phyloP scores from a whole-genome alignment of 2,113 vertebrate species.

The Antigone vipio region DNA sequence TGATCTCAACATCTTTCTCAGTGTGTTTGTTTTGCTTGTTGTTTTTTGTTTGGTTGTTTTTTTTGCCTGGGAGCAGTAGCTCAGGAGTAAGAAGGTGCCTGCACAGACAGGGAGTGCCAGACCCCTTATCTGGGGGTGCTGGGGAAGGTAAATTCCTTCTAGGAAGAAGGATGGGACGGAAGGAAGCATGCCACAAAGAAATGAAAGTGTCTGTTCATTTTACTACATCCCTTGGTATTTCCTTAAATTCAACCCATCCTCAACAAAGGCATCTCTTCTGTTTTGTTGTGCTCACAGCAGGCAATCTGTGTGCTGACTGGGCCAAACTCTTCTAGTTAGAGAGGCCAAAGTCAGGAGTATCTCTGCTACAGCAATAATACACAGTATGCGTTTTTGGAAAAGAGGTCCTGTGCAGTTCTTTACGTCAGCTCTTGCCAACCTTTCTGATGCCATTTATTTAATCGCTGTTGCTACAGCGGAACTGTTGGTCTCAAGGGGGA shows the following conservation, averaged over 20 bases:
- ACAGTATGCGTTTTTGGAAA: accelerated
- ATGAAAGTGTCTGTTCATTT: neutral
- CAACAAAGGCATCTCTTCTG: neutral
- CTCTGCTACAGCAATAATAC: neutral
- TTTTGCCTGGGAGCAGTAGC: neutral
- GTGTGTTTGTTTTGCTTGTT: too few relatives aligned
- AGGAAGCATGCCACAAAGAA: neutral
- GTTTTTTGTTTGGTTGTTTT: too few relatives aligned
- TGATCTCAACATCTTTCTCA: neutral
- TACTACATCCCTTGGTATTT: neutral
- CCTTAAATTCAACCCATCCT: neutral
- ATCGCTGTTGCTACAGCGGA: neutral
- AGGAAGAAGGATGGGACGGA: neutral
- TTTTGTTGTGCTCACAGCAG: neutral
- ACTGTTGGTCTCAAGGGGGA: neutral
- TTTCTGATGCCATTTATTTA: neutral
- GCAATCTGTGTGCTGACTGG: neutral
- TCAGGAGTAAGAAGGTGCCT: neutral
- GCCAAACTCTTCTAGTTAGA: neutral
- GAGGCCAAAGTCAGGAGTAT: neutral
- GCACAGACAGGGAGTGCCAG: neutral
- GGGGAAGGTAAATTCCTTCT: neutral
- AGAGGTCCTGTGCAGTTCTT: neutral
- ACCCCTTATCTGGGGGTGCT: too few relatives aligned
- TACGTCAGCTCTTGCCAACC: neutral